phyloP scores from a whole-genome alignment of 2,113 vertebrate genomes.

The Hiodon alosoides region DNA sequence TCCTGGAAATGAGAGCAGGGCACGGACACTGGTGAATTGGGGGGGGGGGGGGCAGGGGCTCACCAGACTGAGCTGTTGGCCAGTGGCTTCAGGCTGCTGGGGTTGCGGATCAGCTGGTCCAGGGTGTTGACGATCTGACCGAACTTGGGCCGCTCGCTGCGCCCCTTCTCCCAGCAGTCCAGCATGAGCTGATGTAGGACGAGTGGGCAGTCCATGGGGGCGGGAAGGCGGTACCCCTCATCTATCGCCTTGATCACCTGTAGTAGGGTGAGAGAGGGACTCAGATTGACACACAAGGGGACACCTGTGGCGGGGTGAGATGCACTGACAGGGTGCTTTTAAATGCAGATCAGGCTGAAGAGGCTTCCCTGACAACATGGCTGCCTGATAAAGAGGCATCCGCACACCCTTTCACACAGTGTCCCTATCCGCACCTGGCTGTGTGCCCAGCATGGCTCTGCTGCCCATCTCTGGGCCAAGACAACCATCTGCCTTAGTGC shows the following conservation, averaged over 20 bases:
- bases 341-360: not conserved
- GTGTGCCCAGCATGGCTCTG: too few species aligned
- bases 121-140: slow-evolving; percentile 88
- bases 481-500: too few species aligned
- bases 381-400: too few species aligned
- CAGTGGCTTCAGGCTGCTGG: slow-evolving; percentile 87
- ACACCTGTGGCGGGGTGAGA: not conserved
- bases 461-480: too few species aligned
- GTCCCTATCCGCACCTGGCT: too few species aligned
- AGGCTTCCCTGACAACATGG: too few species aligned
- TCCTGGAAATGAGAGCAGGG: too few species aligned
- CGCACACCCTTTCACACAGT: too few species aligned
- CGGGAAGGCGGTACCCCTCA: slow-evolving; percentile 92
- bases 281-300: not conserved
- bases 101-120: slow-evolving; percentile 96
- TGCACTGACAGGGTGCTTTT: not conserved
- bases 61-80: slow-evolving; percentile 78
- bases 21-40: too few species aligned
- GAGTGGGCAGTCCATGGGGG: slow-evolving; percentile 94
- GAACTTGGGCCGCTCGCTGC: slow-evolving; percentile 94
- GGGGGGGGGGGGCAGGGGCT: slow-evolving; percentile 17
- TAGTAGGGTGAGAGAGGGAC: not conserved
- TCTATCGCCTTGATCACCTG: slow-evolving; percentile 98
- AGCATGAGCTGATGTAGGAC: slow-evolving; percentile 96
- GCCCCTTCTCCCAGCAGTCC: slow-evolving; percentile 98